Conservation (phyloP, 2,797 vertebrate genomes). For the Ispidina picta region DNA sequence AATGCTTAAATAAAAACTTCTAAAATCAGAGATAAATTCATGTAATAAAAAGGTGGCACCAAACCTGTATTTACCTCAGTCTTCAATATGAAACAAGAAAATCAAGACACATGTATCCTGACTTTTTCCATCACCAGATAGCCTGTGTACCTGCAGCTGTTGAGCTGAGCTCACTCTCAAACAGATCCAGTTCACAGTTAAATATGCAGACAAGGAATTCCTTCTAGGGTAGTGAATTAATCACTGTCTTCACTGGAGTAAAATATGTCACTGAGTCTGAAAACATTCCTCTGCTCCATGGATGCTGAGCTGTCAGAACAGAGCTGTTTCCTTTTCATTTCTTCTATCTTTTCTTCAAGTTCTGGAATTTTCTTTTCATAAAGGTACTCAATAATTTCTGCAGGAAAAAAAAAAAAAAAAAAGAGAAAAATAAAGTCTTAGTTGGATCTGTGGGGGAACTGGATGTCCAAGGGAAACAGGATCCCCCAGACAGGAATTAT, state of each 20-base stretch:
- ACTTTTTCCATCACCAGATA: not conserved
- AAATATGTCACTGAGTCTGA: slow-evolving; percentile 73
- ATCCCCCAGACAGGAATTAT: not conserved
- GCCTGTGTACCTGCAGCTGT: not conserved
- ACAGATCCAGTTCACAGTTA: not conserved
- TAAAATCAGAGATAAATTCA: not conserved
- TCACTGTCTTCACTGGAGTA: slow-evolving; percentile 35
- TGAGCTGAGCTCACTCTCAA: not conserved
- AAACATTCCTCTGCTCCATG: not conserved
- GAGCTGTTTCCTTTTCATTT: accelerated
- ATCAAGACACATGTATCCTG: not conserved
- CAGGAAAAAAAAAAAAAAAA: not conserved
- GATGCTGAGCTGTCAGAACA: accelerated
- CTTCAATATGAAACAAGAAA: not conserved
- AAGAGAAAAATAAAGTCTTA: not conserved
- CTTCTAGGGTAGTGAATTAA: not conserved
- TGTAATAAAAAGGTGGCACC: not conserved
- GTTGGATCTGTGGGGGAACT: not conserved
- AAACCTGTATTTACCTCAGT: not conserved
- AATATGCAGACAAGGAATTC: not conserved
- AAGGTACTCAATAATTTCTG: slow-evolving; percentile 86
- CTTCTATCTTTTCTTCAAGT: slow-evolving; percentile 65
- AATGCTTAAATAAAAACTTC: not conserved
- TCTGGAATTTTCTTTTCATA: slow-evolving; percentile 72
- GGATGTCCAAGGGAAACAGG: not conserved